phyloP scores from a whole-genome alignment of 2,797 vertebrate genomes.

The Clangula hyemalis region DNA sequence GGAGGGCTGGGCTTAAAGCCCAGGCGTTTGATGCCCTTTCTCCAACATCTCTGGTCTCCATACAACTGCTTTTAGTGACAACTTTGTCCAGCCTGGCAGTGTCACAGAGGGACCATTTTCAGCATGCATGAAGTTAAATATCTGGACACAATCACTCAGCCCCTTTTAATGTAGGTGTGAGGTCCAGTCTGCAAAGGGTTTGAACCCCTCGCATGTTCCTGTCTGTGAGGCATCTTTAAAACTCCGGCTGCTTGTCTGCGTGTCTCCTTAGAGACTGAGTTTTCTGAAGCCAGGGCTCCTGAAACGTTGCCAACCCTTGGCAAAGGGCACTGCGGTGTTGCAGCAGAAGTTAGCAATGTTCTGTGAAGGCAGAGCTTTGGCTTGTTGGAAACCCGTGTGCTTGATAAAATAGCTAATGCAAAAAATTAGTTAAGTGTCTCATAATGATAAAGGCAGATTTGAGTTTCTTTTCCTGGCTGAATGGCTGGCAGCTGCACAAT shows the following conservation, averaged over 20 bases:
- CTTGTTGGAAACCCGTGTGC: neutral
- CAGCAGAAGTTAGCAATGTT: neutral
- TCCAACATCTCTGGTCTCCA: neutral
- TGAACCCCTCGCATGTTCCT: accelerated
- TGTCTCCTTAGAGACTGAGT: accelerated
- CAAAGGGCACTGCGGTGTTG: neutral
- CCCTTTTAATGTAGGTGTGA: accelerated
- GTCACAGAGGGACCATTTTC: accelerated
- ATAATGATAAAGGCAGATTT: neutral
- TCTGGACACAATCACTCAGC: neutral
- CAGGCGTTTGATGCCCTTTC: too few relatives aligned
- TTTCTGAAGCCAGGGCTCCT: neutral
- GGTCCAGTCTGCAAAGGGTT: neutral
- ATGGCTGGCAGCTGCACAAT: constrained; percentile 13
- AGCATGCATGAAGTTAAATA: neutral
- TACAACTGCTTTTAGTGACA: neutral
- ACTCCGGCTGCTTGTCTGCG: accelerated
- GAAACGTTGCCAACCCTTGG: neutral
- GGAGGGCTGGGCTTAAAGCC: accelerated
- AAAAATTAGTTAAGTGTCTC: neutral
- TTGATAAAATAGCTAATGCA: neutral
- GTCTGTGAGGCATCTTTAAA: neutral
- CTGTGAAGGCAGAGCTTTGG: neutral
- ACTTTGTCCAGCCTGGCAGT: neutral
- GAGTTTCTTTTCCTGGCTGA: neutral